These are phyloP conservation scores for Squalus acanthias DNA, from an alignment of 2,797 vertebrate species.

Conservation along the genomic window DNA sequence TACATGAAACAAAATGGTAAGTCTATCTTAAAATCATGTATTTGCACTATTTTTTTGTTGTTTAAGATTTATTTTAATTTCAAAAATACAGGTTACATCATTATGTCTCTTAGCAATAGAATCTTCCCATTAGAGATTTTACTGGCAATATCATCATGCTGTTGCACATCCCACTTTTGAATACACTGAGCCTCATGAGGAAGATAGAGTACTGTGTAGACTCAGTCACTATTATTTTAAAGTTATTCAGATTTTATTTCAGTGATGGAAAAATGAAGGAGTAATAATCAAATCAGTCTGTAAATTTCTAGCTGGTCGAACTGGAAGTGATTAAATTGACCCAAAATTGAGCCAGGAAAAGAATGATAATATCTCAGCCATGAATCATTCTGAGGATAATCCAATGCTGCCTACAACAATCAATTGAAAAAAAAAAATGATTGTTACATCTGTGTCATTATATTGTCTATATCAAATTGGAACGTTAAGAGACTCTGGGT, in stretches of 20 bases:
- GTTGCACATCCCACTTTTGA: background rate
- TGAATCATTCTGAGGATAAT: constrained; percentile 17
- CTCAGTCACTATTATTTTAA: background rate
- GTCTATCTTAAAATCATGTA: background rate
- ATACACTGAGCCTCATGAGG: background rate
- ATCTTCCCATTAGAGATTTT: background rate
- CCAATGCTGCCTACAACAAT: constrained; percentile 10
- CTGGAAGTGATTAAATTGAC: constrained; percentile 38
- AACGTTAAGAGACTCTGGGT: background rate
- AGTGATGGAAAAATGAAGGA: background rate
- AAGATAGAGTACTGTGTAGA: background rate
- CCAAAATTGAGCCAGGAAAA: constrained; percentile 24
- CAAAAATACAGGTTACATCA: background rate
- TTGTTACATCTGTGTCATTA: constrained; percentile 24
- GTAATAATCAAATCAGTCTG: constrained; percentile 21
- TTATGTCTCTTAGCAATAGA: background rate
- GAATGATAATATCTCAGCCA: constrained; percentile 15
- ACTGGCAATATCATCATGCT: background rate
- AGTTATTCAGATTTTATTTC: background rate
- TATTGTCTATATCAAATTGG: constrained; percentile 24
- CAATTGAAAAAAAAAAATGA: constrained; percentile 4
- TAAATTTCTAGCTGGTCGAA: constrained; percentile 29
- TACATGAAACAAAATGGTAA: background rate
- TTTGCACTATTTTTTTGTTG: background rate
- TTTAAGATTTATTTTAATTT: background rate